phyloP scores from a whole-genome alignment of 1,140 invertebrate genomes.

The Drosophila arawakana region DNA sequence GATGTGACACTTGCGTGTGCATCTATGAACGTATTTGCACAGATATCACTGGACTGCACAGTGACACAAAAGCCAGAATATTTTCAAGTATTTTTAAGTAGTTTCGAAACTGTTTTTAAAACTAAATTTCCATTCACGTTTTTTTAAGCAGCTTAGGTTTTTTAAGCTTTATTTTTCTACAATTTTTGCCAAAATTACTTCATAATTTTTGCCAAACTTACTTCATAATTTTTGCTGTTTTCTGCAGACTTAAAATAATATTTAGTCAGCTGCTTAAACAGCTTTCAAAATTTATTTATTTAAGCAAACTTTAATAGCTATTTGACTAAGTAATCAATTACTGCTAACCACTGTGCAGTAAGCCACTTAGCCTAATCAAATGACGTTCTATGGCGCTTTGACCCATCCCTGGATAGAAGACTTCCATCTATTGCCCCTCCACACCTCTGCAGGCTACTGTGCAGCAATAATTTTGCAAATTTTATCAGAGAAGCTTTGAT shows the following conservation, averaged over 20 bases:
- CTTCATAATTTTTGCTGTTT: too few relatives aligned
- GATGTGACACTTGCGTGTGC: slow-evolving; percentile 69
- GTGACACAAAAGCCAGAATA: not conserved
- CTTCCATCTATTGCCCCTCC: not conserved
- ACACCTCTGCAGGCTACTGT: slow-evolving; percentile 43
- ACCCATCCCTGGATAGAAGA: slow-evolving; percentile 1
- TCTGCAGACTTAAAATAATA: too few relatives aligned
- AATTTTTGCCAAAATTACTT: too few relatives aligned
- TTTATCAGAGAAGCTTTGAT: slow-evolving; percentile 64
- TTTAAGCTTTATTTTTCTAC: too few relatives aligned
- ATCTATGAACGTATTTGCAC: slow-evolving; percentile 43
- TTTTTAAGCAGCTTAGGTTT: not conserved
- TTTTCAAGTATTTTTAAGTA: too few relatives aligned
- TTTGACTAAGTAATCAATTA: not conserved
- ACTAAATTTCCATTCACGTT: not conserved
- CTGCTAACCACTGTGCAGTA: slow-evolving; percentile 16
- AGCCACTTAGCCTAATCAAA: slow-evolving; percentile 32
- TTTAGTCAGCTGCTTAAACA: too few relatives aligned
- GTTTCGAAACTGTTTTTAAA: too few relatives aligned
- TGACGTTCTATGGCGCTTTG: slow-evolving; percentile 39
- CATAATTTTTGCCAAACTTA: too few relatives aligned
- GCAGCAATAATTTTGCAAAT: slow-evolving; percentile 56
- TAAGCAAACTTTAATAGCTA: too few relatives aligned
- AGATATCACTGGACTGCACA: slow-evolving; percentile 27
- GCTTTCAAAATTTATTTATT: too few relatives aligned